A percentile compares a stretch with the other conserved stretches of the same genome.
These are phyloP conservation scores for Chrysomela aeneicollis DNA, from an alignment of 2,888 invertebrate species.

Conservation along the genomic window DNA sequence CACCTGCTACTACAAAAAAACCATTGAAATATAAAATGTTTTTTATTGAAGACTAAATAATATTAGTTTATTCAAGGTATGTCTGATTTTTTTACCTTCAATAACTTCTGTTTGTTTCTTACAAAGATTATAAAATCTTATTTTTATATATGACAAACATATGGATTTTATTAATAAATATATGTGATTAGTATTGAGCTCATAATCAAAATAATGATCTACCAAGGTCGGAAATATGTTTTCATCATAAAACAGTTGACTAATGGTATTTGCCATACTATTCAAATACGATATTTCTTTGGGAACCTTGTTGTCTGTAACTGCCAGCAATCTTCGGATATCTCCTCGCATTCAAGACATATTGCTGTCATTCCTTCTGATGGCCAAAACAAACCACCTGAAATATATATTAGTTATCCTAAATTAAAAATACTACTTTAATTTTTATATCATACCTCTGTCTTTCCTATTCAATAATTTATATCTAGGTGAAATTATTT, in stretches of 20 bases:
- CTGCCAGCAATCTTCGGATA: not conserved
- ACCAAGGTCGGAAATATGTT: conserved; percentile 7
- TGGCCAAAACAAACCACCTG: conserved; percentile 14
- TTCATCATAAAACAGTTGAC: conserved; percentile 4
- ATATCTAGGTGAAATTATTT: not conserved
- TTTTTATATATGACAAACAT: conserved; percentile 4
- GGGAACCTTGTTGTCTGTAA: conserved; percentile 11
- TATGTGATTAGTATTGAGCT: not conserved
- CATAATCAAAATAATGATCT: conserved; percentile 2
- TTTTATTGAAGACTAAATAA: not conserved
- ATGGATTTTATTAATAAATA: conserved; percentile 7
- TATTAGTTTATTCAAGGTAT: conserved; percentile 9
- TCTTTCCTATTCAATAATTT: conserved; percentile 13
- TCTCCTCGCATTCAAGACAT: conserved; percentile 2
- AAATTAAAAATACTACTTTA: not conserved
- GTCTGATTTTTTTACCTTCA: conserved; percentile 9
- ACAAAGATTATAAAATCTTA: conserved; percentile 3
- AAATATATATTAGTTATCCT: not conserved
- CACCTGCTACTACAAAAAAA: too few relatives aligned
- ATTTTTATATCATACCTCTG: not conserved
- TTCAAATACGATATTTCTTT: not conserved
- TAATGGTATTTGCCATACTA: conserved; percentile 10
- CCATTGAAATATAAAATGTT: not conserved
- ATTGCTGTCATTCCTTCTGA: conserved; percentile 6
- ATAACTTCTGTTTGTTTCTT: conserved; percentile 1